phyloP scores from a whole-genome alignment of 2,888 invertebrate genomes.

The Anaspis maculata region DNA sequence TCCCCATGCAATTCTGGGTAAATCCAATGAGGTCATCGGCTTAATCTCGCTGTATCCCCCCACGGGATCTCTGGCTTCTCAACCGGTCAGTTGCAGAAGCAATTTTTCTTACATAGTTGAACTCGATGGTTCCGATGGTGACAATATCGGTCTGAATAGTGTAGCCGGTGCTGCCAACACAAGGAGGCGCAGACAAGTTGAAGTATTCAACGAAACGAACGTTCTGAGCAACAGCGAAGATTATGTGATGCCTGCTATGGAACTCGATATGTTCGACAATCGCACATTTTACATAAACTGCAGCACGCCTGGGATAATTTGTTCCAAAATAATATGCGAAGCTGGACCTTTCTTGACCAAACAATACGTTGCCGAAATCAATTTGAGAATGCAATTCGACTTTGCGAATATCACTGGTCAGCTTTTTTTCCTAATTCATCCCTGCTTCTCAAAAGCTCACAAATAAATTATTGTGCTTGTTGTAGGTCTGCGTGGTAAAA shows the following conservation, averaged over 20 bases:
- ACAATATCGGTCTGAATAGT: not conserved
- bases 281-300: slow-evolving; percentile 37
- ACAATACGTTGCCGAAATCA: slow-evolving; percentile 27
- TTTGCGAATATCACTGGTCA: slow-evolving; percentile 32
- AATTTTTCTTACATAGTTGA: slow-evolving; percentile 18
- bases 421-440: too few relatives aligned
- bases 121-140: slow-evolving; percentile 1
- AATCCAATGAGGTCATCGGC: slow-evolving; percentile 8
- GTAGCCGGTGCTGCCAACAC: not conserved
- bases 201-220: slow-evolving; percentile 13
- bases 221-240: slow-evolving; percentile 8
- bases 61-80: slow-evolving; percentile 21
- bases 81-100: slow-evolving; percentile 26
- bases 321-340: slow-evolving; percentile 33
- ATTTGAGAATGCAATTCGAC: slow-evolving; percentile 34
- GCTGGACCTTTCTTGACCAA: slow-evolving; percentile 30
- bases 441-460: slow-evolving; percentile 32
- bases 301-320: slow-evolving; percentile 27
- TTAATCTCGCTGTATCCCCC: slow-evolving; percentile 23
- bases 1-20: slow-evolving; percentile 25
- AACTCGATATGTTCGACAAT: slow-evolving; percentile 12
- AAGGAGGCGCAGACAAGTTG: slow-evolving; percentile 8
- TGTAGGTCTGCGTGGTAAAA: slow-evolving; percentile 26
- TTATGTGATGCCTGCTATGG: slow-evolving; percentile 10
- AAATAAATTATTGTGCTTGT: slow-evolving; percentile 4